A percentile compares a stretch with the other conserved stretches of the same genome.
These are phyloP conservation scores for Cygnus buccinator DNA, from an alignment of 2,113 vertebrate genomes.

Conservation along the genomic window DNA sequence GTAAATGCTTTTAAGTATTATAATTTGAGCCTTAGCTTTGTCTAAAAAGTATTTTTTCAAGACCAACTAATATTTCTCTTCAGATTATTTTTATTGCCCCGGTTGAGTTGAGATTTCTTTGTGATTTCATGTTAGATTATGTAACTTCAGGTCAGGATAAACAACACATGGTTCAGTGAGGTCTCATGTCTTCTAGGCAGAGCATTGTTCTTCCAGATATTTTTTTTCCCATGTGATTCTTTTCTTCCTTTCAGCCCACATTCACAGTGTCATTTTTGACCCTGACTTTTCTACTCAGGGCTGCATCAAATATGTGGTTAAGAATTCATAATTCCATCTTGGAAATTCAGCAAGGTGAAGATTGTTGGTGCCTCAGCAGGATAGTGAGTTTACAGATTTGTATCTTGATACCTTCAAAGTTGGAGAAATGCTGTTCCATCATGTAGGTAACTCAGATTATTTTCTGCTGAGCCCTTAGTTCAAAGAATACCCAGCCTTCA, in stretches of 20 bases:
- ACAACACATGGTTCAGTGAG: background rate
- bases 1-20: background rate
- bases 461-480: background rate
- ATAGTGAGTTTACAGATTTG: background rate
- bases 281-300: background rate
- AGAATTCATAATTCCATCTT: background rate
- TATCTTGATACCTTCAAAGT: background rate
- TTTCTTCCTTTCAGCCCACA: background rate
- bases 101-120: background rate
- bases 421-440: background rate
- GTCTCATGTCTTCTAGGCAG: background rate
- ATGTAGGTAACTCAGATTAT: background rate
- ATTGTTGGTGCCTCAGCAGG: background rate
- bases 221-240: background rate
- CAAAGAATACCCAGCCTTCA: background rate
- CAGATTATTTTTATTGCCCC: background rate
- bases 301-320: background rate
- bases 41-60: background rate
- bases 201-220: background rate
- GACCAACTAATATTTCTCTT: background rate
- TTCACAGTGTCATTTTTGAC: background rate
- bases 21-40: background rate
- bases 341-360: background rate
- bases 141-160: background rate
- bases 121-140: background rate